Conservation (phyloP, 1,140 invertebrate species). For the Eumaeus atala region DNA sequence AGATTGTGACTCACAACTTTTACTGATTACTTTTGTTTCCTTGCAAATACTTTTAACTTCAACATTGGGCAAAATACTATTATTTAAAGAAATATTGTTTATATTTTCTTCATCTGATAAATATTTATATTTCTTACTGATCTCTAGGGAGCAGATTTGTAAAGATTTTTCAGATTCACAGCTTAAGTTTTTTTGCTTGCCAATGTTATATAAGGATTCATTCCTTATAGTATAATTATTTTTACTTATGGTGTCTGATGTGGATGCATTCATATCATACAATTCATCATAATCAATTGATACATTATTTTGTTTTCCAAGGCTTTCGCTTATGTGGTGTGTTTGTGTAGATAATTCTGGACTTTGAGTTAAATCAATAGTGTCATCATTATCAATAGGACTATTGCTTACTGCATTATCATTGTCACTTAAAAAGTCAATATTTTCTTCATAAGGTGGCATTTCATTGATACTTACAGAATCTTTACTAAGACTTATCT, state of each 20-base stretch:
- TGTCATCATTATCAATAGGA: constrained; percentile 25
- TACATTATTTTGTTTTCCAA: constrained; percentile 42
- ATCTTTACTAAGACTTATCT: background rate
- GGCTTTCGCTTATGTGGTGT: background rate
- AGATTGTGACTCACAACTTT: background rate
- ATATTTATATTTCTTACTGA: no score
- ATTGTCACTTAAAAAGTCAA: background rate
- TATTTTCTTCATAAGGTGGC: constrained; percentile 15
- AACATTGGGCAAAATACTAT: background rate
- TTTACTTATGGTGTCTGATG: background rate
- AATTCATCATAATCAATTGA: constrained; percentile 60
- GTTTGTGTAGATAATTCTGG: constrained; percentile 16
- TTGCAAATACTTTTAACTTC: background rate
- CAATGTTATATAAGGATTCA: no score
- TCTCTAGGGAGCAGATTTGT: no score
- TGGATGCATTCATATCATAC: constrained; percentile 15
- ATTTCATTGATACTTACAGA: background rate
- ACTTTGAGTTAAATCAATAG: constrained; percentile 51
- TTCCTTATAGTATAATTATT: no score
- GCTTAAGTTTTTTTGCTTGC: no score
- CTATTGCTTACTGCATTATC: constrained; percentile 2
- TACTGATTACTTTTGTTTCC: background rate
- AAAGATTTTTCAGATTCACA: no score
- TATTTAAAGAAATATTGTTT: background rate
- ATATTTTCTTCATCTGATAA: no score